Base-by-base conservation (phyloP, 1,140 invertebrate species). In the Stegodyphus mimosarum region DNA sequence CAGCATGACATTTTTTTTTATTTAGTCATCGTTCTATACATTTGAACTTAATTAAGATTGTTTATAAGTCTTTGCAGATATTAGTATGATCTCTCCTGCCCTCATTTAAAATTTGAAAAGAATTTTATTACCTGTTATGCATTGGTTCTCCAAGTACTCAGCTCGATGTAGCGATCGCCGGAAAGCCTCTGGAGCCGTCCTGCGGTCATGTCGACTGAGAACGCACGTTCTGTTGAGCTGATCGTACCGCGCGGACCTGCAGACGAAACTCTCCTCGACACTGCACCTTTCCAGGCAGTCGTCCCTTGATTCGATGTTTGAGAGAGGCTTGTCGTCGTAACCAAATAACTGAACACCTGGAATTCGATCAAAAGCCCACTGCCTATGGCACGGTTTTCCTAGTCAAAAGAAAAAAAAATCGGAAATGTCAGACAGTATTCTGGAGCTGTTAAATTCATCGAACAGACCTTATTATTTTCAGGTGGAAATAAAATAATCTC, bases 151-250 rank as follows among this genome's bases (percentile, higher is more conserved):
- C n/a, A 87, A 51, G 52, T 87, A 87, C 48, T 81, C 76, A 11
- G 77, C 77, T 17, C 71, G 70, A 33, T 78, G 69, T 0, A 71
- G 49, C 4, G 85, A 86, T 50, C 69, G 77, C 13, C 75, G n/a
- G 15, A 87, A 87, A 0, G 80, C 86, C 70, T 87, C 87, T n/a
- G 85, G 87, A 15, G 87, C 85, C n/a, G 86, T 87, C 55, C 86
- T 50, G 13, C 87, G 51, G 51, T 87, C 86, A 49, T 87, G 85
- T 5, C 74, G n/a, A 67, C 79, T 83, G 0, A 87, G 74, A 18
- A 81, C 79, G 52, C 87, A 87, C 2, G 75, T 83, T 48, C 66
- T 84, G 11, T 78, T 87, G 6, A 72, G 50, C 10, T 53, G 63
- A 53, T 87, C 80, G 33, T 81, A 87, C 10, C 75, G 53, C 7